Base-by-base conservation (phyloP, 2,797 vertebrate genomes). In the Labroides dimidiatus region DNA sequence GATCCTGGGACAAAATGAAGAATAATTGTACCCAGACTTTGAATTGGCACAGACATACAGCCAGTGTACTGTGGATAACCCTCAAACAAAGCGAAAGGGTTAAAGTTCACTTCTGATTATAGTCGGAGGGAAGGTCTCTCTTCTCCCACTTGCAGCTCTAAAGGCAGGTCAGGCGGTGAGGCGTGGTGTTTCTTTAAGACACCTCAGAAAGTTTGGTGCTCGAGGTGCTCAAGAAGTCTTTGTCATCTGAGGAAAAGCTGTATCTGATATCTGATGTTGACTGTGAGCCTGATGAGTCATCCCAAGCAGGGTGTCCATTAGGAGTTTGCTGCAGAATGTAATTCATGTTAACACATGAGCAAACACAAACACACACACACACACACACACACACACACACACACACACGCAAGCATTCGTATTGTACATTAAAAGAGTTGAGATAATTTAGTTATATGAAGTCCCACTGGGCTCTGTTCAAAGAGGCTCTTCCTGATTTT, bases 371-470 rank as follows among this genome's bases (percentile, higher is more conserved):
- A 41, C 45, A 52, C 73, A 57, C 21, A 51, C 51, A 15, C 23
- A 27, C 12, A 45, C 59, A n/a, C 19, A 21, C n/a, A 33, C 30
- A 33, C 30, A 33, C 30, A 60, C 37, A 53, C 74, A 52, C 21
- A 52, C 52, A 15, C 43, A 60, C 37, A 65, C 10, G 24, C 24
- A 27, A 3, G 6, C 24, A 27, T 6, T 27, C 30, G 30, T 0
- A 10, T 13, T 24, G 19, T 42, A 20, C 37, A 64, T 55, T 61
- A 43, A 65, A 69, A 57, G 24, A 57, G 62, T 27, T 16, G 0
- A 54, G 59, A 73, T 76, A 77, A 75, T 54, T 77, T 43, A 80
- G 55, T 71, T 70, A 47, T 21, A 54, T 69, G 23, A 59, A 52
- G 39, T 53, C 39, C 57, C 14, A 9, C 42, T 45, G 68, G 14